phyloP scores from a whole-genome alignment of 2,113 vertebrate species.

The Caranx ignobilis region DNA sequence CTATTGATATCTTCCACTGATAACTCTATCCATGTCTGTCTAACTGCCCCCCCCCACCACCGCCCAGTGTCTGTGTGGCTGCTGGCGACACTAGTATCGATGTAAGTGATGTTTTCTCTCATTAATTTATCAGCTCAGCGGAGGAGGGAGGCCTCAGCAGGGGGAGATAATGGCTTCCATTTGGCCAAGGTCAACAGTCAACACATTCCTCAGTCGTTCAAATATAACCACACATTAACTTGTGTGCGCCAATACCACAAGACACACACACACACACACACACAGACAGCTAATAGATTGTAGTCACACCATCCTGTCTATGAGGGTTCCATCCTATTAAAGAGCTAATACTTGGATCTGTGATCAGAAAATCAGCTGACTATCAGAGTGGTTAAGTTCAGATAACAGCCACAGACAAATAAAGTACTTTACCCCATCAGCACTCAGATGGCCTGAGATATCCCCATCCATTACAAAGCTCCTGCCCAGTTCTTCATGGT shows the following conservation, averaged over 20 bases:
- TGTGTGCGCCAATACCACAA: slow-evolving; percentile 51
- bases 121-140: slow-evolving; percentile 78
- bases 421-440: background rate
- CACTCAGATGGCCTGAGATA: background rate
- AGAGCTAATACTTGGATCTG: slow-evolving; percentile 26
- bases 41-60: background rate
- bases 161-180: slow-evolving; percentile 80
- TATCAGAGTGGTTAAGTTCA: slow-evolving; percentile 7
- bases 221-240: slow-evolving; percentile 81
- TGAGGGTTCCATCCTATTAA: slow-evolving; percentile 34
- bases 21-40: background rate
- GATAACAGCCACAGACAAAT: slow-evolving; percentile 18
- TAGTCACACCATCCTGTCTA: slow-evolving; percentile 33
- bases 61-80: slow-evolving; percentile 20
- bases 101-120: slow-evolving; percentile 73
- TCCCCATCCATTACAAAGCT: background rate
- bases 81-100: slow-evolving; percentile 74
- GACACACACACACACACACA: slow-evolving; percentile 27
- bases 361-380: slow-evolving; percentile 1
- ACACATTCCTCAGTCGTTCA: slow-evolving; percentile 83
- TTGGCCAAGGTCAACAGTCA: slow-evolving; percentile 84
- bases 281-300: slow-evolving; percentile 27
- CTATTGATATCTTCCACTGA: background rate
- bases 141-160: slow-evolving; percentile 34
- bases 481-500: background rate